Evolutionary conservation across 2,888 invertebrate species (phyloP).

Genomic region (Nemoura dubitans): DNA sequence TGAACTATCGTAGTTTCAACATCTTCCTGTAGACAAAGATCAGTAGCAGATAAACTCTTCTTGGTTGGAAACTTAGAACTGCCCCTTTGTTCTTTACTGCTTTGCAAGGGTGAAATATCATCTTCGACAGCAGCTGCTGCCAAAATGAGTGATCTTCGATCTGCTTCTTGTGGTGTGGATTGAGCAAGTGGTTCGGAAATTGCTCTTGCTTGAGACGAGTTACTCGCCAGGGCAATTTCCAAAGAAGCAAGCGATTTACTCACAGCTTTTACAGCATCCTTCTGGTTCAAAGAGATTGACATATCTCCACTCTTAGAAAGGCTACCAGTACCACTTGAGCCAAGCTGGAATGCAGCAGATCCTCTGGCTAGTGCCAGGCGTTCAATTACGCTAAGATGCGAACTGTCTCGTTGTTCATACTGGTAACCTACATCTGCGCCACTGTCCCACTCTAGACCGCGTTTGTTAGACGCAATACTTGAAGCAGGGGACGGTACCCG

Average conservation of each 20-base stretch:
- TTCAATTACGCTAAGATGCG: conserved; percentile 68
- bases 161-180: conserved; percentile 44
- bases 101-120: neutral
- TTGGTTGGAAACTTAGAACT: neutral
- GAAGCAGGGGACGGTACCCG: conserved; percentile 73
- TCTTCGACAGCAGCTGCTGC: neutral
- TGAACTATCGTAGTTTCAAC: neutral
- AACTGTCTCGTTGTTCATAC: conserved; percentile 56
- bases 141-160: neutral
- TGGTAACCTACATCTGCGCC: conserved; percentile 85
- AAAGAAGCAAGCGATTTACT: neutral
- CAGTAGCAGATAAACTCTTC: neutral
- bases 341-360: conserved; percentile 40
- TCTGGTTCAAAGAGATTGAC: neutral
- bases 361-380: conserved; percentile 66
- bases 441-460: conserved; percentile 84
- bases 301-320: neutral
- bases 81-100: neutral
- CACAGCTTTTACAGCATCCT: neutral
- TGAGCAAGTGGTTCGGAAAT: conserved; percentile 40
- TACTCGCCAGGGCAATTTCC: neutral
- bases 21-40: neutral
- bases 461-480: conserved; percentile 76
- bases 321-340: conserved; percentile 38
- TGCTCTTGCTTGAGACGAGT: neutral